phyloP scores from a whole-genome alignment of 2,113 vertebrate species.

The Glareola pratincola region DNA sequence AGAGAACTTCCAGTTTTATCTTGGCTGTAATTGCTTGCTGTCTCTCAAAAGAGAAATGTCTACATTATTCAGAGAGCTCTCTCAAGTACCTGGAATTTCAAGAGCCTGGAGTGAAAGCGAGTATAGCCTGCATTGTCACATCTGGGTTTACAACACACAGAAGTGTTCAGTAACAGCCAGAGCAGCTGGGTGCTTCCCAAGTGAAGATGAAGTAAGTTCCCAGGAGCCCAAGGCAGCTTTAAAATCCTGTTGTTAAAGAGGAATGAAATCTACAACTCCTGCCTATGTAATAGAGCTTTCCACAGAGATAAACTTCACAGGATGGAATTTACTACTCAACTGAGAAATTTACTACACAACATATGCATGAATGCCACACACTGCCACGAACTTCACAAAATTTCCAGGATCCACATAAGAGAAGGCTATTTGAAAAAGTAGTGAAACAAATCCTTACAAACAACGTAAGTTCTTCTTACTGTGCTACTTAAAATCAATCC shows the following conservation, averaged over 20 bases:
- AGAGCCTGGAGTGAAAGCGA: not conserved
- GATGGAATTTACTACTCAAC: not conserved
- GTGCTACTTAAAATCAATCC: not conserved
- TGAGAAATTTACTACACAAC: not conserved
- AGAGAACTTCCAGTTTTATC: not conserved
- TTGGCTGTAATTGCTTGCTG: not conserved
- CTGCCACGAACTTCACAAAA: not conserved
- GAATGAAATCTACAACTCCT: not conserved
- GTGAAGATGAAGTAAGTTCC: not conserved
- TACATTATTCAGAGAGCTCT: not conserved
- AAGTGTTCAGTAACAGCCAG: not conserved
- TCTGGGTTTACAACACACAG: not conserved
- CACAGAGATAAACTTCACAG: not conserved
- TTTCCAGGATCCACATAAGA: not conserved
- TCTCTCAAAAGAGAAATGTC: not conserved
- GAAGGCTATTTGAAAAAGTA: not conserved
- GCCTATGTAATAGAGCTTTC: not conserved
- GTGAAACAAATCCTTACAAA: not conserved
- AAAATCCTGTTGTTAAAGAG: not conserved
- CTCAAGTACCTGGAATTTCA: slow-evolving; percentile 26
- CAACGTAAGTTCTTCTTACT: rapidly evolving
- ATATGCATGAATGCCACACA: not conserved
- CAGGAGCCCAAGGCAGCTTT: not conserved
- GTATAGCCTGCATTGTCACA: not conserved
- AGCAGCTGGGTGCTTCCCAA: not conserved